Evolutionary conservation across 1,140 invertebrate species (phyloP).

Genomic region (Parapsyche elsis): DNA sequence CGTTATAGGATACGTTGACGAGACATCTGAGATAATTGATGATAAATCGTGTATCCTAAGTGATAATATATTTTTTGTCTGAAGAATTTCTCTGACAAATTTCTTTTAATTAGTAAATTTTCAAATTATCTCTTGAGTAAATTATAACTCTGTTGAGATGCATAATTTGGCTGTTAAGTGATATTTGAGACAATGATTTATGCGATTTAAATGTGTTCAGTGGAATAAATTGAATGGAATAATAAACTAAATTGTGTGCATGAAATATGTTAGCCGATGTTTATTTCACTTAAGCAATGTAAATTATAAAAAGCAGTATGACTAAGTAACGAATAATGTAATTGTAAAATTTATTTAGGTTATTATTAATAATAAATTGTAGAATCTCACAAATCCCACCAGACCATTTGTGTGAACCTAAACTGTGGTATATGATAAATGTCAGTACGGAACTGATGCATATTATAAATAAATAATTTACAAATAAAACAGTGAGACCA

Average conservation of each 20-base stretch:
- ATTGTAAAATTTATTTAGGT: slow-evolving; percentile 55
- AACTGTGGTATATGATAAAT: slow-evolving; percentile 47
- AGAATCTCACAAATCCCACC: slow-evolving; percentile 57
- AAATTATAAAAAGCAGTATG: slow-evolving; percentile 44
- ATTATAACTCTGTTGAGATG: slow-evolving; percentile 23
- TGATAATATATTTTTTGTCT: slow-evolving; percentile 36
- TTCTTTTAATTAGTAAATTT: slow-evolving; percentile 45
- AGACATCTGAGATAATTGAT: slow-evolving; percentile 4
- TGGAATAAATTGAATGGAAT: slow-evolving; percentile 43
- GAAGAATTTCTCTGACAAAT: slow-evolving; percentile 21
- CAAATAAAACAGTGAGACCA: slow-evolving; percentile 55
- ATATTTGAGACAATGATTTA: slow-evolving; percentile 37
- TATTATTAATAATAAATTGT: slow-evolving; percentile 52
- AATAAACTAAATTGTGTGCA: slow-evolving; percentile 27
- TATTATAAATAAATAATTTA: slow-evolving; percentile 47
- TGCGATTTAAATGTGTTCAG: slow-evolving; percentile 43
- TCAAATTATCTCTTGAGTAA: slow-evolving; percentile 38
- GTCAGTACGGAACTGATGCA: slow-evolving; percentile 48
- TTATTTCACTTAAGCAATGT: slow-evolving; percentile 47
- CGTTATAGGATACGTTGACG: slow-evolving; percentile 1
- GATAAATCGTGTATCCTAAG: slow-evolving; percentile 12
- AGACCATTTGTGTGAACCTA: slow-evolving; percentile 55
- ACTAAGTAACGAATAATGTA: slow-evolving; percentile 53
- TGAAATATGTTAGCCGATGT: slow-evolving; percentile 37
- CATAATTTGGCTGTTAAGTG: slow-evolving; percentile 41